Percentiles rank a stretch among this genome's conserved stretches.
Evolutionary conservation across 2,113 vertebrate genomes (phyloP).

Genomic region (Sturnus vulgaris): DNA sequence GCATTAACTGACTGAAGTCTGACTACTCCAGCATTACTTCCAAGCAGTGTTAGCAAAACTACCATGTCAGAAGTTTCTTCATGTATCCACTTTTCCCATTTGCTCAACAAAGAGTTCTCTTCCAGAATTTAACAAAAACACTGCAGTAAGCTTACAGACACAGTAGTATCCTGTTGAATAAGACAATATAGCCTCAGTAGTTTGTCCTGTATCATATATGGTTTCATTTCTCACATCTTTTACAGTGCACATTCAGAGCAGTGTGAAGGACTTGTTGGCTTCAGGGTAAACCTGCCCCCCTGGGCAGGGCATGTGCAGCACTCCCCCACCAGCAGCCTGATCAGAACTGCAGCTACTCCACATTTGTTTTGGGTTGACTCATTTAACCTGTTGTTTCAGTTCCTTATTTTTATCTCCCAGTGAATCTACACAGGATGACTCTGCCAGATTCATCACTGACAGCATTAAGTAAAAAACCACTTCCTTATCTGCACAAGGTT

Average conservation of each 20-base stretch:
- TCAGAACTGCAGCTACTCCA: neutral
- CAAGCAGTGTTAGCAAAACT: neutral
- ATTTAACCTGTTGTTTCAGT: neutral
- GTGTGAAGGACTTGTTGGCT: neutral
- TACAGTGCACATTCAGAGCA: neutral
- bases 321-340: neutral
- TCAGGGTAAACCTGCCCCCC: neutral
- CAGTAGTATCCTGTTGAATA: constrained; percentile 5
- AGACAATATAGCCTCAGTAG: neutral
- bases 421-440: neutral
- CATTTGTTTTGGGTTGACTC: neutral
- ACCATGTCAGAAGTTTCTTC: constrained; percentile 1
- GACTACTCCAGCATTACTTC: neutral
- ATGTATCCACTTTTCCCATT: neutral
- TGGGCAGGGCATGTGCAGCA: neutral
- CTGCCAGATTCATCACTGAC: neutral
- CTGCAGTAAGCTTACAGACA: constrained; percentile 12
- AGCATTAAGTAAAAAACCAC: neutral
- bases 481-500: neutral
- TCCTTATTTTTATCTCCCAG: neutral
- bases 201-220: neutral
- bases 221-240: neutral
- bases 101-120: neutral
- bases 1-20: constrained; percentile 21
- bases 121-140: neutral